Percentiles rank a stretch among this genome's conserved stretches.
Conservation (phyloP, 2,113 vertebrate species). For the Sarotherodon lohbergeri region DNA sequence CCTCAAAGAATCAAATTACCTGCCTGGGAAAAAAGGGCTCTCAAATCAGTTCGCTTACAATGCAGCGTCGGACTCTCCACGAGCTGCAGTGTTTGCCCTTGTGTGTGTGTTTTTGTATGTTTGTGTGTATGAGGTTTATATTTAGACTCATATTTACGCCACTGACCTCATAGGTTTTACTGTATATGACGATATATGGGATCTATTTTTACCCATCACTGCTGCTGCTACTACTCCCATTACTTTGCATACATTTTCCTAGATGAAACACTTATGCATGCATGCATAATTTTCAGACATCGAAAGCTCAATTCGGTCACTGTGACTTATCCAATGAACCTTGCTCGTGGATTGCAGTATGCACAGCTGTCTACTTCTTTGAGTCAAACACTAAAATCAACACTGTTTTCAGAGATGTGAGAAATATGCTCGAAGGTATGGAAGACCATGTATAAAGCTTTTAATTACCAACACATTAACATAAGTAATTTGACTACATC, state of each 20-base stretch:
- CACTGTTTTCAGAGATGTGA: background rate
- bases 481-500: background rate
- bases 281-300: background rate
- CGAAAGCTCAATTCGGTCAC: background rate
- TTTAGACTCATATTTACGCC: background rate
- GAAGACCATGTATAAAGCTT: background rate
- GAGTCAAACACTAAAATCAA: background rate
- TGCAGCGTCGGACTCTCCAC: background rate
- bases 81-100: background rate
- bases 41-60: conserved; percentile 44
- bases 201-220: background rate
- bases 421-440: background rate
- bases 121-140: background rate
- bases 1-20: conserved; percentile 56
- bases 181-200: background rate
- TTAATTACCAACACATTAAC: conserved; percentile 32
- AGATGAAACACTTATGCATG: background rate
- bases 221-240: background rate
- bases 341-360: background rate
- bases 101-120: background rate
- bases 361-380: background rate
- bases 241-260: background rate
- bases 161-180: background rate
- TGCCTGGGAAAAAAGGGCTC: conserved; percentile 41
- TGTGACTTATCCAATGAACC: background rate